Base-by-base conservation (phyloP, 2,888 invertebrate genomes). In the Drosophila quinaria region DNA sequence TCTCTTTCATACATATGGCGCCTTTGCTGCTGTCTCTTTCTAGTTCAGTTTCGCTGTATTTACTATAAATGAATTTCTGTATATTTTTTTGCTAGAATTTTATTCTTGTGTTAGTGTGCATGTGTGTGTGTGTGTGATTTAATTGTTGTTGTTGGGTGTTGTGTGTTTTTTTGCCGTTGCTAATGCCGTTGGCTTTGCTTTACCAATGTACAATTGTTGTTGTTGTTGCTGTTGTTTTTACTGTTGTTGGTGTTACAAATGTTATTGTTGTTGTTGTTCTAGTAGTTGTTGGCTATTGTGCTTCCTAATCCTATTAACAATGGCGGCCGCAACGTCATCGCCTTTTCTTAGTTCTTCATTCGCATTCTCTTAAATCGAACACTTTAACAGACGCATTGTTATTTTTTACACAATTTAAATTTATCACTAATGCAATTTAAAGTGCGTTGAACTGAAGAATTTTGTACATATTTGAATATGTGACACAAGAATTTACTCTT, bases 221-320 rank as follows among this genome's bases (percentile, higher is more conserved):
- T 56, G 61, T 29, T 66, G 58, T 47, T 58, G 50, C 54, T 56
- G 61, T 29, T 66, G 58, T 47, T 58, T 47, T 22, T 22, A 22
- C 42, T 58, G 55, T 41, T 62, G 33, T 41, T 56, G 51, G 44
- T 58, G 50, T 17, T 62, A 67, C 3, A 3, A 0, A 42, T 61
- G 60, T 44, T 64, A 35, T 37, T 56, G 56, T 42, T 54, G 49
- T 11, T 62, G 67, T 58, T 80, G 49, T 55, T 68, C 67, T 62
- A 66, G 69, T 79, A 70, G 70, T 69, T 77, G 70, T 69, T 77
- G 70, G 61, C 63, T 78, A 72, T 80, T 80, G 80, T 83, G 86
- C 80, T 84, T 81, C 84, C 81, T 85, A 85, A 85, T 85, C 84
- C 84, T 85, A 85, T 85, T 85, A 85, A 84, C 84, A 81, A 86